Conservation (phyloP, 2,888 invertebrate species). For the Periphyllus acericola region DNA sequence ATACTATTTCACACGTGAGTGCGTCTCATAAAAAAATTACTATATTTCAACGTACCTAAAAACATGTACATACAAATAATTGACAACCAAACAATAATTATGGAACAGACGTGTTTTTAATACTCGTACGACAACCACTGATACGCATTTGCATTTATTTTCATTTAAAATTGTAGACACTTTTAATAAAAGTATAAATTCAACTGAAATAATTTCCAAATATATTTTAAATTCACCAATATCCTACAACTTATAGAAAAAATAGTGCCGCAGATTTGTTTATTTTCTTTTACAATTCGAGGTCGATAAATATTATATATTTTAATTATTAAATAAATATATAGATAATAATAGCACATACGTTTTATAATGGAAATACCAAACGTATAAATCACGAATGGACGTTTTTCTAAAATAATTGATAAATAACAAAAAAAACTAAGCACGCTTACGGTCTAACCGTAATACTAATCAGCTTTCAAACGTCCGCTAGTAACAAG, state of each 20-base stretch:
- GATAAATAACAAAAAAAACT: neutral
- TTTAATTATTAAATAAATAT: neutral
- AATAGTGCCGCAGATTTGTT: no score
- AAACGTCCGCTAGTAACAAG: slow-evolving; percentile 30
- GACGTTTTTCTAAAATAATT: neutral
- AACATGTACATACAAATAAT: neutral
- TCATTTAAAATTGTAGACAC: neutral
- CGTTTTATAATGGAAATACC: neutral
- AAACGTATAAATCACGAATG: neutral
- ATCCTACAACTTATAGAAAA: neutral
- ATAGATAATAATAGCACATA: neutral
- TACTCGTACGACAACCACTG: neutral
- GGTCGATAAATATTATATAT: no score
- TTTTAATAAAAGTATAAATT: neutral
- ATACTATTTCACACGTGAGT: neutral
- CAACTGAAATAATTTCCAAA: neutral
- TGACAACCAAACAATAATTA: neutral
- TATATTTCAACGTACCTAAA: neutral
- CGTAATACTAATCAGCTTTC: slow-evolving; percentile 3
- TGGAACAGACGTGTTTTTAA: neutral
- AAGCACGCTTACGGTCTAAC: slow-evolving; percentile 14
- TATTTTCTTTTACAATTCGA: no score
- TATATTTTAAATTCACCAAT: neutral
- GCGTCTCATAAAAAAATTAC: neutral
- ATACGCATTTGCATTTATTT: neutral